phyloP scores from a whole-genome alignment of 2,888 invertebrate species.

The Willowsia nigromaculata region DNA sequence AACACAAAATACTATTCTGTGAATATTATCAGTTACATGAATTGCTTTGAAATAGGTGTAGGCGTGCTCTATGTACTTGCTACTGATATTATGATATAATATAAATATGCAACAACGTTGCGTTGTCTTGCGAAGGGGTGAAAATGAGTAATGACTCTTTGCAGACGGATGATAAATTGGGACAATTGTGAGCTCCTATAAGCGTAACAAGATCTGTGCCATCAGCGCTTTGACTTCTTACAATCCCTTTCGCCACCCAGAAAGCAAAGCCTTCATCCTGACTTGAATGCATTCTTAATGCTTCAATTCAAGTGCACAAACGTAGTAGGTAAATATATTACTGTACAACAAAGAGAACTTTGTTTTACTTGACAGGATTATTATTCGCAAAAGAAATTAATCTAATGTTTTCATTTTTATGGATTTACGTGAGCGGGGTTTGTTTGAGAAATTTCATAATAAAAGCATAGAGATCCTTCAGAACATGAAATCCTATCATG shows the following conservation, averaged over 20 bases:
- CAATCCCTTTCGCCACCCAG: neutral
- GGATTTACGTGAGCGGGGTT: too few species aligned
- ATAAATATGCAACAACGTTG: too few species aligned
- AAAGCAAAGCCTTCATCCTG: neutral
- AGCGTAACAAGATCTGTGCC: constrained; percentile 25
- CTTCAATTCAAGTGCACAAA: neutral
- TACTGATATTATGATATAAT: too few species aligned
- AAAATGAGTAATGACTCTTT: constrained; percentile 51
- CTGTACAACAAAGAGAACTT: neutral
- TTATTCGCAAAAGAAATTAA: too few species aligned
- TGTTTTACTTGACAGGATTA: neutral
- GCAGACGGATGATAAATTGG: constrained; percentile 60
- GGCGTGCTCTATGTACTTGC: too few species aligned
- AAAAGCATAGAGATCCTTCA: too few species aligned
- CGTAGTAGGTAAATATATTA: neutral
- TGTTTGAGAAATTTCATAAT: too few species aligned
- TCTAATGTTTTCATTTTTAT: too few species aligned
- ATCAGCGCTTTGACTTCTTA: neutral
- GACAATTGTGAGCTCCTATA: constrained; percentile 48
- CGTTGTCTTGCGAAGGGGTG: neutral
- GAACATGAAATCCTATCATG: too few species aligned
- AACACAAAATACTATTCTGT: too few species aligned
- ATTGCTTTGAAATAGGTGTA: too few species aligned
- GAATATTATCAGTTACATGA: too few species aligned
- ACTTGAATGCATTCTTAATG: neutral